A percentile compares a stretch with the other conserved stretches of the same genome.
phyloP scores from a whole-genome alignment of 2,888 invertebrate genomes.

The Drosophila kambysellisi region DNA sequence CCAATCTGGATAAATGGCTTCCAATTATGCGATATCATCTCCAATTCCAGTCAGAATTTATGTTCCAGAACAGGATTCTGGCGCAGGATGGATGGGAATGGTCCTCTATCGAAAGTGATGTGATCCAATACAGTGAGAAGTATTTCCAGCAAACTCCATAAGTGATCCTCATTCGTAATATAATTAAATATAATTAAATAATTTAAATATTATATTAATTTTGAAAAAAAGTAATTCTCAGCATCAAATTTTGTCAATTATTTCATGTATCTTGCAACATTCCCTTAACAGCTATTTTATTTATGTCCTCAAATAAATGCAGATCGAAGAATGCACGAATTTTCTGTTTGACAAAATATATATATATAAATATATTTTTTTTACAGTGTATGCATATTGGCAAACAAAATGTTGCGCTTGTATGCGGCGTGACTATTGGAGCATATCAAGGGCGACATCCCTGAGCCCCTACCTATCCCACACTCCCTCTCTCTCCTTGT shows the following conservation, averaged over 20 bases:
- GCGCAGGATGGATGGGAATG: too few species aligned
- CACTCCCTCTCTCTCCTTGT: not conserved
- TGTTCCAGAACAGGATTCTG: not conserved
- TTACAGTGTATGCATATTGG: constrained; percentile 54
- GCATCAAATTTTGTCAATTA: not conserved
- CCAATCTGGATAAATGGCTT: not conserved
- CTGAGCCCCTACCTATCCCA: constrained; percentile 35
- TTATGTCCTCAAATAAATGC: not conserved
- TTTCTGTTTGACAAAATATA: not conserved
- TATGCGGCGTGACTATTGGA: constrained; percentile 61
- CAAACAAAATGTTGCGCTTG: constrained; percentile 58
- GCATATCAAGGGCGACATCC: constrained; percentile 70
- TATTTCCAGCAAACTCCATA: not conserved
- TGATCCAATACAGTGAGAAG: not conserved
- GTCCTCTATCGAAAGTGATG: not conserved
- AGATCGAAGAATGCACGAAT: not conserved
- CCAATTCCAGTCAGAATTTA: not conserved
- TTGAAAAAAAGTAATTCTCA: too few species aligned
- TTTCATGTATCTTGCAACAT: fast-evolving
- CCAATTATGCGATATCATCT: not conserved
- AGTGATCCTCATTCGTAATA: not conserved
- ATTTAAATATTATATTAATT: too few species aligned
- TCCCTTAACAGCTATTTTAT: too few species aligned
- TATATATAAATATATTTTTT: not conserved
- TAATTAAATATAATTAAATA: too few species aligned